These are phyloP conservation scores for Elephantulus edwardii DNA, from an alignment of 2,113 vertebrate species.

Conservation along the genomic window DNA sequence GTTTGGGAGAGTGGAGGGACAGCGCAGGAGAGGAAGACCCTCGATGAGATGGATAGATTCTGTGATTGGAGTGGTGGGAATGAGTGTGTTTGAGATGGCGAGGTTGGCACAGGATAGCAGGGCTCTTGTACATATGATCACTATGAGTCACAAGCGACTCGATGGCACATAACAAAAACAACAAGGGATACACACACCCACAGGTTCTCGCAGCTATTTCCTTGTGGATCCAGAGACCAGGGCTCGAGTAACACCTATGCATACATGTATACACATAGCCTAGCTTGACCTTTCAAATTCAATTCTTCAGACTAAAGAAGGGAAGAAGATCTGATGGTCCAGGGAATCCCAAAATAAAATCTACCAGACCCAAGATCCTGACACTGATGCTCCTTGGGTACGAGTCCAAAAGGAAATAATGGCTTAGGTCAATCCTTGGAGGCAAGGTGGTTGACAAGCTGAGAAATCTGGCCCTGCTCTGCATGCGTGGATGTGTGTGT, in stretches of 20 bases:
- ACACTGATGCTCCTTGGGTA: neutral
- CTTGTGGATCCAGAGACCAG: neutral
- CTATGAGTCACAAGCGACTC: no score
- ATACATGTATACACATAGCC: no score
- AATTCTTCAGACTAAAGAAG: neutral
- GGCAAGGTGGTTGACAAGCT: neutral
- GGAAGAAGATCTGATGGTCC: neutral
- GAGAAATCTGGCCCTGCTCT: neutral
- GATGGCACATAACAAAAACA: no score
- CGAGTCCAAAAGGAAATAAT: neutral
- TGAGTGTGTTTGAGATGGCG: no score
- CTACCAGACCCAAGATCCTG: neutral
- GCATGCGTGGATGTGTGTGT: no score
- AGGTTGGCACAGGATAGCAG: no score
- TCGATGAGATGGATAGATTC: no score
- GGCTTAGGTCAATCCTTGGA: neutral
- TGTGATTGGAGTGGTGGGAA: no score
- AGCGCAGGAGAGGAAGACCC: no score
- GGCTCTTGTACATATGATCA: no score
- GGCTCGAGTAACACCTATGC: neutral
- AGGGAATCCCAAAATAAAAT: neutral
- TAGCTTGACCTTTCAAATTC: neutral
- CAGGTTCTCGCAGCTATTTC: neutral
- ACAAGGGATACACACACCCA: neutral
- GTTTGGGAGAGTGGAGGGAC: no score